Evolutionary conservation across 2,888 invertebrate genomes (phyloP), one percentile per base, ranked within the genome.

Genomic region (Amblyteles armatorius): DNA sequence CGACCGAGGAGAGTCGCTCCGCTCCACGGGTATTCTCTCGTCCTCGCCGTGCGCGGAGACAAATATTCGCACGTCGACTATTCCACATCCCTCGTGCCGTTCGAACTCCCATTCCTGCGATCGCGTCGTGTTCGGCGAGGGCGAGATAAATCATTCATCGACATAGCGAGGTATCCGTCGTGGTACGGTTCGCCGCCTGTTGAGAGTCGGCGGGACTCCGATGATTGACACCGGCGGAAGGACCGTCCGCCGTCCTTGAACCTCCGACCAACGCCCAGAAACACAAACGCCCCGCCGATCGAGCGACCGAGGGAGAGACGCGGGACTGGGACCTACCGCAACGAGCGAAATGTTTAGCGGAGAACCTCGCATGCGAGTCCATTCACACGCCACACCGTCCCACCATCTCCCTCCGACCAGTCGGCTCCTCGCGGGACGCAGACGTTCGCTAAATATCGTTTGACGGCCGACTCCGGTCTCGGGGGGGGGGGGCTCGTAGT

Each of bases 21-120:
- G 65, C 86, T 86, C 86, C 85, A 87, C 84, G 48, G 68, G 79
- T 86, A 82, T 84, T 86, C 57, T 26, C 26, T 26, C 26, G 1
- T 19, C 19, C 22, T 55, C 79, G 82, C 33, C 63, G 63, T 29
- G 40, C 22, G 74, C 55, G 55, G 57, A 29, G 71, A 79, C 29
- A 76, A 71, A 55, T 44, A 44, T 86, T 91, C 91, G 86, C 91
- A 90, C 91, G 90, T 91, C 89, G 91, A 89, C 90, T 90, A 90
- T 91, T 91, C 44, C 90, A 90, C 91, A 90, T 57, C 71, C 11
- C 1, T 52, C 50, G 22, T 11, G 19, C 57, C 48, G 6, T 26
- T 11, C 48, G 72, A 73, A 60, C 57, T 63, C 52, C 16, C 26
- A 13, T 52, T 57, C 57, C 57, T 3, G 57, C 22, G 3, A 22